These are phyloP conservation scores for Papilio gigon DNA, from an alignment of 2,888 invertebrate species.

Conservation along the genomic window DNA sequence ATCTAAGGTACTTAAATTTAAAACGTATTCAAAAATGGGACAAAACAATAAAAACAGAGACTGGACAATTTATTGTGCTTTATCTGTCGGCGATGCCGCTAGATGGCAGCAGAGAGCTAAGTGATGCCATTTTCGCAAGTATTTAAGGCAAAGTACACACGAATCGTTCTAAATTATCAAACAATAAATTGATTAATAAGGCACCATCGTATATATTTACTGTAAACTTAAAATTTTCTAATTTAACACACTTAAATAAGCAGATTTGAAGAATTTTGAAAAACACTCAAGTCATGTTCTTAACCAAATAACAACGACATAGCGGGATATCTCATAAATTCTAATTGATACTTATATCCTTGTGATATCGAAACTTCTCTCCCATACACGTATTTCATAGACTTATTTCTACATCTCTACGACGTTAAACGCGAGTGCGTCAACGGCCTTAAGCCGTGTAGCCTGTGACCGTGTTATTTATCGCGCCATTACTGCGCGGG, in stretches of 20 bases:
- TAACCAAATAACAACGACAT: no score
- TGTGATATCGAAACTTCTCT: no score
- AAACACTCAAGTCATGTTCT: no score
- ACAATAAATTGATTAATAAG: neutral
- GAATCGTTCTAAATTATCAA: neutral
- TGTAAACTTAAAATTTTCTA: no score
- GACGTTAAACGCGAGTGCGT: slow-evolving; percentile 28
- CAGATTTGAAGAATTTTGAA: no score
- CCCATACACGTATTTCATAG: no score
- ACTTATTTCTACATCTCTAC: neutral
- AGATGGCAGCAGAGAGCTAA: slow-evolving; percentile 72
- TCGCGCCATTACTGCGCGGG: slow-evolving; percentile 79
- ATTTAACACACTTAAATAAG: no score
- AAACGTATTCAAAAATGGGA: slow-evolving; percentile 34
- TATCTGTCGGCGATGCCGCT: slow-evolving; percentile 52
- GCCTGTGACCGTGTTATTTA: slow-evolving; percentile 79
- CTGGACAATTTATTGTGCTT: slow-evolving; percentile 38
- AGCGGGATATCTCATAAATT: no score
- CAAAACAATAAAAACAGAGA: slow-evolving; percentile 34
- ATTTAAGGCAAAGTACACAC: slow-evolving; percentile 56
- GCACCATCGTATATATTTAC: no score
- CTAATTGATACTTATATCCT: no score
- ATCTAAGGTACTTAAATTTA: slow-evolving; percentile 21
- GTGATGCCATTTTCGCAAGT: slow-evolving; percentile 71
- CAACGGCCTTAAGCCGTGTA: slow-evolving; percentile 48